Percentiles rank a stretch among this genome's conserved stretches.
Conservation (phyloP, 2,888 invertebrate genomes). For the Drosophila helvetica region DNA sequence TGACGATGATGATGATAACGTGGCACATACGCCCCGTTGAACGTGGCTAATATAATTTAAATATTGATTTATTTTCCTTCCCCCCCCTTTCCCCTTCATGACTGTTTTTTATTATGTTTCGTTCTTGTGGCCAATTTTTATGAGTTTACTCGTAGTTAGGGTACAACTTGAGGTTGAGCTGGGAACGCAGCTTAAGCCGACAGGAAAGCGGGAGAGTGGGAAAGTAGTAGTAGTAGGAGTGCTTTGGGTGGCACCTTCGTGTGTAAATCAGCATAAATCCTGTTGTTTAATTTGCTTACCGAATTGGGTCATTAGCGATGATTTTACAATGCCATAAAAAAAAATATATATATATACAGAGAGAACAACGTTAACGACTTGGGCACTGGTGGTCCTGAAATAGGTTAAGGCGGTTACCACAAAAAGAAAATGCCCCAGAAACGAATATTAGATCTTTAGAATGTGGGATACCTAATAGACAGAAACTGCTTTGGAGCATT, state of each 20-base stretch:
- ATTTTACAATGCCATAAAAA: constrained; percentile 65
- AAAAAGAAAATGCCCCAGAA: neutral
- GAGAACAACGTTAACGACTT: constrained; percentile 50
- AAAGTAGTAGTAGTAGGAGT: neutral
- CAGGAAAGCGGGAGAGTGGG: neutral
- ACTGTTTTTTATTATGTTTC: constrained; percentile 19
- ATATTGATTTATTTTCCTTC: constrained; percentile 48
- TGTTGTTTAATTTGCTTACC: constrained; percentile 54
- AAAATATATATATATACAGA: constrained; percentile 5
- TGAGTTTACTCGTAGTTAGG: constrained; percentile 37
- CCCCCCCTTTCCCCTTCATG: constrained; percentile 8
- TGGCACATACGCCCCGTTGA: constrained; percentile 59
- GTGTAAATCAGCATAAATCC: constrained; percentile 57
- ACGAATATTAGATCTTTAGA: neutral
- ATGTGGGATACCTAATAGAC: neutral
- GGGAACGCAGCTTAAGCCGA: neutral
- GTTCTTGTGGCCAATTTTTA: constrained; percentile 46
- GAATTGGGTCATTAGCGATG: constrained; percentile 70
- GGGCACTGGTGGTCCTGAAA: constrained; percentile 6
- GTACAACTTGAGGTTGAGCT: constrained; percentile 4
- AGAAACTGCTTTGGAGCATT: neutral
- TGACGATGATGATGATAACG: constrained; percentile 35
- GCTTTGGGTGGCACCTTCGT: constrained; percentile 11
- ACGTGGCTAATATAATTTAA: constrained; percentile 49
- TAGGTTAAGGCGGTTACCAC: constrained; percentile 13